phyloP scores from a whole-genome alignment of 1,140 invertebrate species.

The Laupala kohalensis region DNA sequence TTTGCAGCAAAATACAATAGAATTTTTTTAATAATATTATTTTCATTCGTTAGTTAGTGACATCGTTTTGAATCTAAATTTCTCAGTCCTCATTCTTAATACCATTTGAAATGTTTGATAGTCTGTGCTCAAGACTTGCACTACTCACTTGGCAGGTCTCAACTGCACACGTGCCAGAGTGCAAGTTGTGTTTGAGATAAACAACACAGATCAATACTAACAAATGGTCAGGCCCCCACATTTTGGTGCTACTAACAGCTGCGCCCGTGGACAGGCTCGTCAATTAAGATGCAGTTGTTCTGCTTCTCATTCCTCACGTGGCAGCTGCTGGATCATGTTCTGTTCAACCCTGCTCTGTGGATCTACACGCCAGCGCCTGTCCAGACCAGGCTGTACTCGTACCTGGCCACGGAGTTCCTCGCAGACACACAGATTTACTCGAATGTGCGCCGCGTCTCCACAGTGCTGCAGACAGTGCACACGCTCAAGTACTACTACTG shows the following conservation, averaged over 20 bases:
- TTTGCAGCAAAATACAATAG: background rate
- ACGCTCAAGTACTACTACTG: conserved; percentile 99
- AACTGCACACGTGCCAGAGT: background rate
- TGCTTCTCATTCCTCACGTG: conserved; percentile 65
- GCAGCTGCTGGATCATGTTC: conserved; percentile 94
- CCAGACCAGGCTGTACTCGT: conserved; percentile 93
- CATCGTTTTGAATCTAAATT: background rate
- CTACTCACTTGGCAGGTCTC: background rate
- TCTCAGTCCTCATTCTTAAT: background rate
- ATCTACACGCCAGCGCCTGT: conserved; percentile 92
- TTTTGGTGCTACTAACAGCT: background rate
- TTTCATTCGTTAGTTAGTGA: background rate
- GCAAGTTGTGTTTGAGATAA: background rate
- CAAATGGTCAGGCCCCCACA: background rate
- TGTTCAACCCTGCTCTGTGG: conserved; percentile 98
- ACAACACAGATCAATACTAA: background rate
- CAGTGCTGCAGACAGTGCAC: conserved; percentile 94
- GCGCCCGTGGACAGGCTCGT: conserved; percentile 14
- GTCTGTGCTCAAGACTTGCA: background rate
- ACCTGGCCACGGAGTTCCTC: conserved; percentile 94
- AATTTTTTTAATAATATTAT: background rate
- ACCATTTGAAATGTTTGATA: background rate
- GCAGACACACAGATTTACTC: conserved; percentile 95
- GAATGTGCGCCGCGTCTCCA: conserved; percentile 90
- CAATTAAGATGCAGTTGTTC: conserved; percentile 48